Base-by-base conservation (phyloP, 2,113 vertebrate species). In the Theristicus caerulescens region DNA sequence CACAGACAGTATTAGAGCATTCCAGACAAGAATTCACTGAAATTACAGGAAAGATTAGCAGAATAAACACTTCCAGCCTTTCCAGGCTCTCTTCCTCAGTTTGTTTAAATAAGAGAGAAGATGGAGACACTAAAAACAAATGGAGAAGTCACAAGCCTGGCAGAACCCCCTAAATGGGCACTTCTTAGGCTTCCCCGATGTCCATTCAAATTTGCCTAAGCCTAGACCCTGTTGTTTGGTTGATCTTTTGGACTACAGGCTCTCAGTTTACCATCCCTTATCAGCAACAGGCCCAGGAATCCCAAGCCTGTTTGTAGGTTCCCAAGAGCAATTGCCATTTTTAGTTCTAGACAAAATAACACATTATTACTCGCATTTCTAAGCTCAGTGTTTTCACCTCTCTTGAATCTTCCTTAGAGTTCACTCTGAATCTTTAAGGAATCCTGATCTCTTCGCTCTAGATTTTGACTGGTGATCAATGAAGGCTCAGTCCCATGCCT, bases 191-290 rank as follows among this genome's bases (percentile, higher is more conserved):
- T 88, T 65, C 59, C 62, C 46, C 58, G 17, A 0, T 1, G 58
- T 47, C 44, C 82, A 46, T 69, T 54, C 87, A 40, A 52, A 32
- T 70, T 47, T 93, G 64, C 59, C 80, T 71, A 47, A 81, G 62
- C 58, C 70, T 3, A n/a, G 25, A 40, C 1, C 40, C 54, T 70
- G 31, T 66, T 89, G 81, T 96, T 78, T 88, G 92, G 88, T 3
- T 88, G 71, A 49, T 90, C 92, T 88, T 88, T 95, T 40, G 88
- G 92, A 93, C 88, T 31, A 13, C 27, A 49, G 31, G 65, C 25
- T 70, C 88, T 82, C 82, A 24, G 44, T 96, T 96, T 93, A 95
- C 82, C 64, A 83, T 10, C 52, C 58, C 64, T 92, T 95, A 96
- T 88, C 88, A 94, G 88, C 66, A 47, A 44, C 5, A 54, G 40